These are phyloP conservation scores for Notoglanidium macrostoma DNA, from an alignment of 2,797 vertebrate genomes.

Conservation along the genomic window DNA sequence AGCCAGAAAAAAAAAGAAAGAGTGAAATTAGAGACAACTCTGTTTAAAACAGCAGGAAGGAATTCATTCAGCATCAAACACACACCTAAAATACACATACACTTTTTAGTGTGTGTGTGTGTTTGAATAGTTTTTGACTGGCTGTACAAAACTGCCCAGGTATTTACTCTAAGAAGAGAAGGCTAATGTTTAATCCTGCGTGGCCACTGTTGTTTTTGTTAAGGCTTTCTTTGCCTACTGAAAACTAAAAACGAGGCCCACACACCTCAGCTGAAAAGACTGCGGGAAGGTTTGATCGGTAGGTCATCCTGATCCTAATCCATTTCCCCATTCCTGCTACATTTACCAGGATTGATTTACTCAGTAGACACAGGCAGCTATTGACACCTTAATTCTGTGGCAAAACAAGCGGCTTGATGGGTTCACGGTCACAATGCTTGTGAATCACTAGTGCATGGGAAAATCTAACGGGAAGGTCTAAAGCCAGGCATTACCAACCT, in stretches of 20 bases:
- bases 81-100: neutral
- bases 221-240: constrained; percentile 56
- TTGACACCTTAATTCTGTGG: neutral
- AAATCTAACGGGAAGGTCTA: neutral
- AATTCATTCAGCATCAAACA: neutral
- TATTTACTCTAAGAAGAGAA: constrained; percentile 51
- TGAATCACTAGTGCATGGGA: neutral
- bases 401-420: constrained; percentile 30
- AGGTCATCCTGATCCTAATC: neutral
- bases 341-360: constrained; percentile 23
- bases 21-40: neutral
- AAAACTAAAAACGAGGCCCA: constrained; percentile 55
- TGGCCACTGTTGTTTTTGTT: constrained; percentile 56
- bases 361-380: constrained; percentile 7
- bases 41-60: constrained; percentile 4
- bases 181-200: constrained; percentile 57
- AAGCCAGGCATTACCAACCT: neutral
- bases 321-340: constrained; percentile 54
- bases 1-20: neutral
- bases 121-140: neutral
- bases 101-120: neutral
- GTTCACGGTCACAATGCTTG: constrained; percentile 53
- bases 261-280: constrained; percentile 3
- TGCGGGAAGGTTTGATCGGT: constrained; percentile 41
- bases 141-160: constrained; percentile 32